phyloP scores from a whole-genome alignment of 1,140 invertebrate species.

The Drosophila funebris region DNA sequence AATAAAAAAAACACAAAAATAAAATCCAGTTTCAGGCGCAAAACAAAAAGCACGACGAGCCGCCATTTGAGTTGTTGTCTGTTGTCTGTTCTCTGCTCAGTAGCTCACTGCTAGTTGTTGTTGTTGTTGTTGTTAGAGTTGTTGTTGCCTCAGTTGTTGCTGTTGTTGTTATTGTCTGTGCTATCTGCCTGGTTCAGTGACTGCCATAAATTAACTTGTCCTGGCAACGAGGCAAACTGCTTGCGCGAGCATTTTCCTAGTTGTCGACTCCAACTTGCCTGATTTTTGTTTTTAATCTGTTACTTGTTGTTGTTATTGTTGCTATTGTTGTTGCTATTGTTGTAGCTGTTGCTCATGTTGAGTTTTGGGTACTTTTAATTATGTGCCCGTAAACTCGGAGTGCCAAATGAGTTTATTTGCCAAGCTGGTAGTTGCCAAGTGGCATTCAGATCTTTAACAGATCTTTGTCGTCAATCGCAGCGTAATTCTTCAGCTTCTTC shows the following conservation, averaged over 20 bases:
- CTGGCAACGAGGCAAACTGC: conserved; percentile 50
- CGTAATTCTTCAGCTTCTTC: neutral
- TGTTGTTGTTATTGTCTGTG: conserved; percentile 44
- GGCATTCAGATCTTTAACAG: neutral
- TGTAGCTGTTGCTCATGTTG: conserved; percentile 3
- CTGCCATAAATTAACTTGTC: conserved; percentile 83
- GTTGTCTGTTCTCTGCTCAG: conserved; percentile 50
- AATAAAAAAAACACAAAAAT: too few species aligned
- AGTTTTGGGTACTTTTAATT: conserved; percentile 46
- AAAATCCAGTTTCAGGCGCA: conserved; percentile 28
- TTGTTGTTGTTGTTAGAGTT: conserved; percentile 2
- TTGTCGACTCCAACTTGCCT: conserved; percentile 43
- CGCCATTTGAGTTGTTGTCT: conserved; percentile 36
- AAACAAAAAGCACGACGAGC: conserved; percentile 39
- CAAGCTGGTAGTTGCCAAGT: neutral
- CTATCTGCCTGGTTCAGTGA: conserved; percentile 75
- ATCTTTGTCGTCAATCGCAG: neutral
- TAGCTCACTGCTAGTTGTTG: conserved; percentile 8
- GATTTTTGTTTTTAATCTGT: conserved; percentile 57
- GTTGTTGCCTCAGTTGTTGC: conserved; percentile 13
- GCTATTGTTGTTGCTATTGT: conserved; percentile 7
- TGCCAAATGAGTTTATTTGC: conserved; percentile 25
- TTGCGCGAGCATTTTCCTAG: conserved; percentile 43
- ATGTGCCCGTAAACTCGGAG: conserved; percentile 17
- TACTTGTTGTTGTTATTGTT: conserved; percentile 9